A percentile compares a stretch with the other conserved stretches of the same genome.
phyloP scores from a whole-genome alignment of 2,113 vertebrate genomes.

The Sakesphorus luctuosus region DNA sequence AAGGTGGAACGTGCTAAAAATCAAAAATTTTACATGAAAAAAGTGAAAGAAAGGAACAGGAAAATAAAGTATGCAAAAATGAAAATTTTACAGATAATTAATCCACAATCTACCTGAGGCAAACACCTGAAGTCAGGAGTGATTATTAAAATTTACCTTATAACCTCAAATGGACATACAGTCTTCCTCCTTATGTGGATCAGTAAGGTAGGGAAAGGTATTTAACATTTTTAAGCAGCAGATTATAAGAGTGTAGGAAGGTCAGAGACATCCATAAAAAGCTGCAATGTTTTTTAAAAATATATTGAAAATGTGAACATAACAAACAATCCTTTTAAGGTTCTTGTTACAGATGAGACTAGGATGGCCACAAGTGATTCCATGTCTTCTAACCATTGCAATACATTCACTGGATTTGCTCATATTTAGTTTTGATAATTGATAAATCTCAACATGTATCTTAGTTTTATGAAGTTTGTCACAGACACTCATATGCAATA shows the following conservation, averaged over 20 bases:
- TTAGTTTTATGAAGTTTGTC: neutral
- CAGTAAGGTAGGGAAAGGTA: neutral
- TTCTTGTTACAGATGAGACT: neutral
- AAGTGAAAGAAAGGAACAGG: neutral
- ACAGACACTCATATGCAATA: neutral
- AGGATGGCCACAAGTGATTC: neutral
- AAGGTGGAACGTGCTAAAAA: conserved; percentile 84
- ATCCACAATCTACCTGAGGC: neutral
- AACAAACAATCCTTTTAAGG: neutral
- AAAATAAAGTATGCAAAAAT: neutral
- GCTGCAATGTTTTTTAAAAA: neutral
- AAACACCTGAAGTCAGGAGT: neutral
- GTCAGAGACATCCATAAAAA: neutral
- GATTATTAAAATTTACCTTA: neutral
- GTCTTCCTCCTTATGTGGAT: neutral
- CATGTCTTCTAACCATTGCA: neutral
- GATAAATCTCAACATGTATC: neutral
- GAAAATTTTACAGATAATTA: neutral
- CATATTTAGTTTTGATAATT: neutral
- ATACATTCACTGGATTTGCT: neutral
- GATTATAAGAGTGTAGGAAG: neutral
- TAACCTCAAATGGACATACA: neutral
- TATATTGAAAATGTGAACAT: neutral
- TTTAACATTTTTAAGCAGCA: neutral
- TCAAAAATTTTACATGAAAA: conserved; percentile 2